Evolutionary conservation across 64 coral and sea anemone species (phyloP), one percentile per base, ranked within the genome.

Genomic region (Porites australiensis): DNA sequence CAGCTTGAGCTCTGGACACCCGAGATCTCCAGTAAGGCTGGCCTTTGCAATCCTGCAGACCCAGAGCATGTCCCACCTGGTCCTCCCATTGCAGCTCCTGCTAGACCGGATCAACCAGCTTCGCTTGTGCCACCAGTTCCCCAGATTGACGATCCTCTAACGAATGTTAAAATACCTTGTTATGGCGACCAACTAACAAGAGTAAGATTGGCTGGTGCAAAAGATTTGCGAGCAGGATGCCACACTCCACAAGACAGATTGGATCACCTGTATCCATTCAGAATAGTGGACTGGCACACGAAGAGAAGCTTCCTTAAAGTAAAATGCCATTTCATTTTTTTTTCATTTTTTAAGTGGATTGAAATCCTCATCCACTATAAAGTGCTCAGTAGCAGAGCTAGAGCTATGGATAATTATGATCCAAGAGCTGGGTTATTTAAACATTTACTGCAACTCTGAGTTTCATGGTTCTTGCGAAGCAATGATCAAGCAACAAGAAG

Each of bases 131-230:
- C 79, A 70, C 93, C 93, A 19, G 72, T 70, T 0, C 15, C 87
- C 3, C 3, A 19, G 7, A 6, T 7, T 27, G 43, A 58, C 50
- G 93, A 95, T 86, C 93, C 93, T 43, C 57, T 90, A 48, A 58
- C 47, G 19, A 77, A 69, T 16, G 45, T 90, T 2, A 84, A 49
- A 78, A 27, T 94, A 21, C 93, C 93, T 57, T 89, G 78, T 44
- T 94, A 57, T 77, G 93, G 87, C 0, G 93, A 94, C 11, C 86
- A 94, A 13, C 87, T 94, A 0, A 78, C 93, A 12, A 54, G 79
- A 6, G 87, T 89, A 3, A 63, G 87, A 61, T 83, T 89, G 45
- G 87, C 93, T 37, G 92, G 84, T 9, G 92, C 91, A 3, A 93
- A 74, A 80, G 82, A 88, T 19, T 72, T 93, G 10, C 2, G 83